These are phyloP conservation scores for Tonatia bakeri DNA, from an alignment of 2,113 vertebrate genomes.

Conservation along the genomic window DNA sequence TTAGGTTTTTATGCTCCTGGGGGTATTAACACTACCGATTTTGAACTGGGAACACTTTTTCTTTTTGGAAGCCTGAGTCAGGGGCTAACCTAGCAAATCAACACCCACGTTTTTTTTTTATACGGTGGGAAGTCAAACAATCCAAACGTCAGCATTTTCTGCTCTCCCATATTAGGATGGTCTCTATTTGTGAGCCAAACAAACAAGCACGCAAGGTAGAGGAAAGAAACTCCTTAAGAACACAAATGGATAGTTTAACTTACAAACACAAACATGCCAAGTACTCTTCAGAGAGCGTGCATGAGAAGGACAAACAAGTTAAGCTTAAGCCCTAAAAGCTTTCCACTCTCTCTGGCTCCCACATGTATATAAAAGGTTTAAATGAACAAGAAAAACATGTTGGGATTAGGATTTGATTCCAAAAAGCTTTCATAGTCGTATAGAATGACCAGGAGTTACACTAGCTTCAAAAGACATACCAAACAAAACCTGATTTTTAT, in stretches of 20 bases:
- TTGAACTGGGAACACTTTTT: background rate
- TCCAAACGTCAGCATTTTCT: background rate
- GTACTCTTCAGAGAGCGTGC: background rate
- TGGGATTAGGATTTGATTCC: conserved; percentile 79
- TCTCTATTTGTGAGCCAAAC: background rate
- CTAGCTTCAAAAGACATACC: conserved; percentile 76
- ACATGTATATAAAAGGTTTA: conserved; percentile 69
- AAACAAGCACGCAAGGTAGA: background rate
- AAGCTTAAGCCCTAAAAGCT: background rate
- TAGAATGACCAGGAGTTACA: conserved; percentile 72
- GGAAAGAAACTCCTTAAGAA: conserved; percentile 24
- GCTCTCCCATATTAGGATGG: background rate
- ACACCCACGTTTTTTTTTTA: conserved; percentile 4
- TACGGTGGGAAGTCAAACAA: background rate
- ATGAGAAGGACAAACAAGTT: conserved; percentile 62
- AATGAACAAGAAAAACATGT: conserved; percentile 78
- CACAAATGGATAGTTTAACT: conserved; percentile 5
- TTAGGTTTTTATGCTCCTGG: background rate
- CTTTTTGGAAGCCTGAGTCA: background rate
- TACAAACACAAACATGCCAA: conserved; percentile 38
- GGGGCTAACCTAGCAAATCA: background rate
- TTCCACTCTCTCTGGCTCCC: conserved; percentile 63
- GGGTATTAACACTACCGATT: background rate
- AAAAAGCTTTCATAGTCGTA: conserved; percentile 75
- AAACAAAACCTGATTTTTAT: conserved; percentile 79